Base-by-base conservation (phyloP, 1,140 invertebrate genomes). In the Panulirus ornatus region DNA sequence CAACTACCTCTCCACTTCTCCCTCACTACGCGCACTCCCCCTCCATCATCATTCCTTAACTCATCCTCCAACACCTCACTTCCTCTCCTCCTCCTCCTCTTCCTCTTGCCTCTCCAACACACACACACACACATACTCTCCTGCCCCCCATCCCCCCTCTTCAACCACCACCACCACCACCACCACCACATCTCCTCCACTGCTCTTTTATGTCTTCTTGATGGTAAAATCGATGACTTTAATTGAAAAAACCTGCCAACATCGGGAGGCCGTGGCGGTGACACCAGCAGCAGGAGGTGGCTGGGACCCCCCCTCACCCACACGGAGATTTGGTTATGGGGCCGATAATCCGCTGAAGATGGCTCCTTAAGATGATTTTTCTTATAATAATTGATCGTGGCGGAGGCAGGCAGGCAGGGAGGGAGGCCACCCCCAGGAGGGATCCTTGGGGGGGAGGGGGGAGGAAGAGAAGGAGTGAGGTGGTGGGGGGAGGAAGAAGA, bases 171-270 rank as follows among this genome's bases (percentile, higher is more conserved):
- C 27, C 54, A 70, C 38, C 82, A 34, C 85, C 58, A 66, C 85
- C 84, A 44, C 40, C 83, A 44, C 63, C 82, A 47, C 27, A n/a
- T n/a, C n/a, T n/a, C n/a, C n/a, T 84, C 82, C 82, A 38, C 84
- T 40, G 71, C 70, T 75, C 85, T 87, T 87, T 79, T 87, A 87
- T 87, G 73, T 87, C 54, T 36, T 66, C 85, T 79, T 87, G 75
- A 87, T 87, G 75, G 73, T 87, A 87, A 87, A 79, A 87, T 87
- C 84, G 84, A 86, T 86, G 84, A 86, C 84, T 87, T 87, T 87
- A 87, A 87, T 87, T 87, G 75, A 86, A 86, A 86, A 86, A 84
- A 86, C 44, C 84, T 86, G 84, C 71, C 84, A 86, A 71, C 84
- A 86, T 86, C 71, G 84, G 47, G 63, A 36, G 76, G 85, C 27